These are phyloP conservation scores for Botrylloides violaceus DNA, from an alignment of 23 tunicate genomes.

Conservation along the genomic window DNA sequence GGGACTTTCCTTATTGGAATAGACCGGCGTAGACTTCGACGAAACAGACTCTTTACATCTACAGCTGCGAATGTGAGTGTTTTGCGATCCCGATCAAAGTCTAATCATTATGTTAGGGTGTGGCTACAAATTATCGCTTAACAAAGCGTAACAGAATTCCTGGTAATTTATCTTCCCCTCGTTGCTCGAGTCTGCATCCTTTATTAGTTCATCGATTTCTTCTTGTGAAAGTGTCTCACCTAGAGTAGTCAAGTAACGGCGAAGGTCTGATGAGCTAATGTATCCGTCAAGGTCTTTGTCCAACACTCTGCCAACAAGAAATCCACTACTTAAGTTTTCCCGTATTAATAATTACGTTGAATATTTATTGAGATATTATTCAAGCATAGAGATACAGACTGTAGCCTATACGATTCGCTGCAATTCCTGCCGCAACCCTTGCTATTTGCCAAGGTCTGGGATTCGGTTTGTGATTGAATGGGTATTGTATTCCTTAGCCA, in stretches of 20 bases:
- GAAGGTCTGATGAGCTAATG: constrained; percentile 63
- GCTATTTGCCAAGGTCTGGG: no score
- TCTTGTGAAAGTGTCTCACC: constrained; percentile 71
- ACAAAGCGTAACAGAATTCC: constrained; percentile 54
- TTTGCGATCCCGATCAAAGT: no score
- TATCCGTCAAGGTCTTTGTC: constrained; percentile 60
- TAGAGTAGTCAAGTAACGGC: constrained; percentile 65
- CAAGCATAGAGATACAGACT: no score
- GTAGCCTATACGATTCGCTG: no score
- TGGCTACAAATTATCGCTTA: constrained; percentile 47
- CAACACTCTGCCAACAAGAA: constrained; percentile 38
- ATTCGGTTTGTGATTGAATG: no score
- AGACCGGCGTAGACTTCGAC: no score
- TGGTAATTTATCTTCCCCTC: constrained; percentile 81
- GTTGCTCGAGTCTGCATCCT: constrained; percentile 66
- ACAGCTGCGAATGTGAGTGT: no score
- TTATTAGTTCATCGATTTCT: constrained; percentile 84
- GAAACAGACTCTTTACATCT: no score
- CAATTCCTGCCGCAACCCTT: no score
- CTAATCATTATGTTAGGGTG: no score
- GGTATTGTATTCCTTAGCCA: no score
- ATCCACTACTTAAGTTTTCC: background rate
- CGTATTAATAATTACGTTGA: background rate
- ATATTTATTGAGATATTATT: background rate
- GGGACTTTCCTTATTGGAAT: no score